Conservation (phyloP, 2,797 vertebrate species). For the Bucorvus abyssinicus region DNA sequence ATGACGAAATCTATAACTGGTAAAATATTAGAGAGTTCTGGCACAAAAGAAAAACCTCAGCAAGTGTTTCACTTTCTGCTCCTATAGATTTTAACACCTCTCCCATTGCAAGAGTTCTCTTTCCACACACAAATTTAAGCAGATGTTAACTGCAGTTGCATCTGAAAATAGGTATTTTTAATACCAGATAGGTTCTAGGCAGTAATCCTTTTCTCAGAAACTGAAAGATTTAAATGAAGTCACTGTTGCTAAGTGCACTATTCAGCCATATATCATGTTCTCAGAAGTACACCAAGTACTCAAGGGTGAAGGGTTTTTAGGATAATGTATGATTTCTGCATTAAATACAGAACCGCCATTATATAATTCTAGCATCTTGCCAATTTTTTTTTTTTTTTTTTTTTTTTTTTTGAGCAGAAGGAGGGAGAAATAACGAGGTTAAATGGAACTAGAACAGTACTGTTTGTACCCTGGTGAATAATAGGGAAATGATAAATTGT, state of each 20-base stretch:
- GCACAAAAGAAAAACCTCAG: background rate
- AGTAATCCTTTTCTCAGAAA: conserved; percentile 57
- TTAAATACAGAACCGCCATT: conserved; percentile 29
- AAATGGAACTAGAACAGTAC: conserved; percentile 7
- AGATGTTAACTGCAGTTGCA: conserved; percentile 21
- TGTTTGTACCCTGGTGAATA: conserved; percentile 38
- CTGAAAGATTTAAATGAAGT: conserved; percentile 58
- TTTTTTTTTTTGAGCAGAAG: background rate
- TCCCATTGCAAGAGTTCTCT: background rate
- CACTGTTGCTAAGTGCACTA: conserved; percentile 15
- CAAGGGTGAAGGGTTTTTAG: conserved; percentile 23
- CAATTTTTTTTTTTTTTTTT: background rate
- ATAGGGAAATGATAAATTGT: conserved; percentile 52
- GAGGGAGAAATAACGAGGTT: background rate
- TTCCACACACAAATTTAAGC: background rate
- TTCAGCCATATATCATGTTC: conserved; percentile 40
- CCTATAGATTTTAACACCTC: background rate
- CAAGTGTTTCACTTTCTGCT: background rate
- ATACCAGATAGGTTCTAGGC: background rate
- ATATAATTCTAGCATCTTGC: conserved; percentile 42
- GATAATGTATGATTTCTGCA: conserved; percentile 31
- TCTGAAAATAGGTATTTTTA: conserved; percentile 32
- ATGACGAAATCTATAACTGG: background rate
- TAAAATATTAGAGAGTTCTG: conserved; percentile 6
- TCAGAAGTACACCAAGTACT: conserved; percentile 47